A percentile compares a stretch with the other conserved stretches of the same genome.
Conservation (phyloP, 2,113 vertebrate genomes). For the Salvelinus sp. region DNA sequence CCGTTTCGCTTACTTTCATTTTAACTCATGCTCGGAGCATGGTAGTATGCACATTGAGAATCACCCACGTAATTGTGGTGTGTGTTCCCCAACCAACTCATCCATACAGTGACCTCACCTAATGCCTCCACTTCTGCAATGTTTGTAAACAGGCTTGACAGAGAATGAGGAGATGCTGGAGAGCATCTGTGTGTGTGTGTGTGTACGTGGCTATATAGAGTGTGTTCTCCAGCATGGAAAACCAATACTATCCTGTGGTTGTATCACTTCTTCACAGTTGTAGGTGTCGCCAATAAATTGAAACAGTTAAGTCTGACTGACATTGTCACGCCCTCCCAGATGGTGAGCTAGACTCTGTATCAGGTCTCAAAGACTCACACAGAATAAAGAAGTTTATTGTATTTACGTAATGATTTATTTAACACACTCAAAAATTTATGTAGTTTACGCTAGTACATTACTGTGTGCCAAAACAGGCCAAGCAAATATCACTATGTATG, state of each 20-base stretch:
- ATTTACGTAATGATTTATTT: background rate
- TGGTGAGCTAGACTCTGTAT: background rate
- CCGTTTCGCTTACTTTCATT: no score
- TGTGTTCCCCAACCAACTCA: background rate
- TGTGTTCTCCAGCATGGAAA: conserved; percentile 50
- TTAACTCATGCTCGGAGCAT: no score
- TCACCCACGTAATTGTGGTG: background rate
- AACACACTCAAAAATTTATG: background rate
- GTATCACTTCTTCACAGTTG: conserved; percentile 57
- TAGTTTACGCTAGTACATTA: no score
- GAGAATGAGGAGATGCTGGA: conserved; percentile 13
- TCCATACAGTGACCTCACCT: background rate
- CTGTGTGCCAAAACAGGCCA: background rate
- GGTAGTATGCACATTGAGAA: no score
- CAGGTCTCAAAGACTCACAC: background rate
- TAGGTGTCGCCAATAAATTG: conserved; percentile 47
- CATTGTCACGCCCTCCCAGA: conserved; percentile 24
- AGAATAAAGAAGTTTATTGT: no score
- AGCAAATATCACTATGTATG: background rate
- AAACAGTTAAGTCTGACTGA: conserved; percentile 52
- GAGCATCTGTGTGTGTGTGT: conserved; percentile 8
- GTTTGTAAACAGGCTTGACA: conserved; percentile 18
- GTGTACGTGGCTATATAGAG: conserved; percentile 7
- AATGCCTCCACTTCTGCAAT: background rate
- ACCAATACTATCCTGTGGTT: conserved; percentile 55